Conservation (phyloP, 2,797 vertebrate genomes). For the Apogon talboti region DNA sequence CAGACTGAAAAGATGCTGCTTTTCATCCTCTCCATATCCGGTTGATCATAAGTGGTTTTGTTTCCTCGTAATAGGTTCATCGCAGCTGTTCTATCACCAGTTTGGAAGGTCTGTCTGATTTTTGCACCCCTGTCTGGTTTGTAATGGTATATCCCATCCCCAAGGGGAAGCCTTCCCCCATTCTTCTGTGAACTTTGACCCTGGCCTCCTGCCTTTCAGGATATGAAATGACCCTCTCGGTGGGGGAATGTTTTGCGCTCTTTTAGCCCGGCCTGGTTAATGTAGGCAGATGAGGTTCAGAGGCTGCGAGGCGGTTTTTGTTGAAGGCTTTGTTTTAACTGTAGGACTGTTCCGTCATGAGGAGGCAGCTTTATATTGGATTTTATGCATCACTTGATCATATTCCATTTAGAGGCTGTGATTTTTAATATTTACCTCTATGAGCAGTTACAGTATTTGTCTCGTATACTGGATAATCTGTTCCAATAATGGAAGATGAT, state of each 20-base stretch:
- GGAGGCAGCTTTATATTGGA: not conserved
- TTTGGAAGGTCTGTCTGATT: constrained; percentile 67
- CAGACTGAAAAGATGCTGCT: not conserved
- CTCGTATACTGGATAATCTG: constrained; percentile 19
- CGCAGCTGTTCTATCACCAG: constrained; percentile 60
- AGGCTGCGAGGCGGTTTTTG: constrained; percentile 29
- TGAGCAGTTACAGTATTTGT: not conserved
- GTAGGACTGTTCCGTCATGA: no score
- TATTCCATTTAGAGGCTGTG: not conserved
- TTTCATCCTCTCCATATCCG: not conserved
- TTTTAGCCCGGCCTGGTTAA: constrained; percentile 56
- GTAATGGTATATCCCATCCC: constrained; percentile 73
- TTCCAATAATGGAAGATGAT: constrained; percentile 6
- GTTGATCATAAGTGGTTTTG: constrained; percentile 6
- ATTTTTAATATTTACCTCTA: constrained; percentile 7
- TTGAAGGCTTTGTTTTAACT: constrained; percentile 2
- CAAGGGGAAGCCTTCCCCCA: constrained; percentile 63
- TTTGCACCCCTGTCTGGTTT: constrained; percentile 78
- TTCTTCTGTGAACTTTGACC: constrained; percentile 83
- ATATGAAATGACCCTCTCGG: constrained; percentile 76
- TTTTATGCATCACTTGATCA: no score
- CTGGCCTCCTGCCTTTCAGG: constrained; percentile 75
- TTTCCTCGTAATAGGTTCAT: constrained; percentile 48
- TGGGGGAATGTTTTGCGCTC: constrained; percentile 62
- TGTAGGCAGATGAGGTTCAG: constrained; percentile 49